A percentile compares a stretch with the other conserved stretches of the same genome.
These are phyloP conservation scores for Thalassophryne amazonica DNA, from an alignment of 2,797 vertebrate species.

Conservation along the genomic window DNA sequence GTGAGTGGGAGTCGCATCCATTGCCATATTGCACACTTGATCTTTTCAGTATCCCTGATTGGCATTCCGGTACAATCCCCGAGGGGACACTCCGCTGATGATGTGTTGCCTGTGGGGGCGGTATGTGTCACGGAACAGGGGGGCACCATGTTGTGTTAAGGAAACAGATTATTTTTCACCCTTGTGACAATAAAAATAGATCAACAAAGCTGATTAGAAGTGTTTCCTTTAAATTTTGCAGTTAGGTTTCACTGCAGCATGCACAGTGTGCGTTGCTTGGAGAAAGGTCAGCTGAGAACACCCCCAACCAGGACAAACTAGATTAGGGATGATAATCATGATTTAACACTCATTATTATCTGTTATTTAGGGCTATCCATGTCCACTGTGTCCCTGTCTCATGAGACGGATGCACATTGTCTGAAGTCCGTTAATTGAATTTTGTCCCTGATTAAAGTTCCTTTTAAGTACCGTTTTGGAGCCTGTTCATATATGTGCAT, in stretches of 20 bases:
- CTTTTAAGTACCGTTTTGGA: not conserved
- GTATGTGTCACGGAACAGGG: not conserved
- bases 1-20: conserved; percentile 31
- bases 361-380: conserved; percentile 54
- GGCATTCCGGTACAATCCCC: conserved; percentile 38
- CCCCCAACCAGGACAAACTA: conserved; percentile 50
- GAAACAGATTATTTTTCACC: not conserved
- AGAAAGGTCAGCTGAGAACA: conserved; percentile 22
- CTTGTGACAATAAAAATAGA: not conserved
- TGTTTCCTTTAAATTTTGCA: conserved; percentile 36
- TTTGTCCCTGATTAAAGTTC: conserved; percentile 5
- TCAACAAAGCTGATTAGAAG: not conserved
- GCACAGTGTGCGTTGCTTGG: not conserved
- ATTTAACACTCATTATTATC: conserved; percentile 58
- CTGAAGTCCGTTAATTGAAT: conserved; percentile 25
- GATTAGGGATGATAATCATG: conserved; percentile 64
- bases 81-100: conserved; percentile 26
- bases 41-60: conserved; percentile 47
- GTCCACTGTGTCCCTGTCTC: conserved; percentile 38
- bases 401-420: conserved; percentile 18
- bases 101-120: not conserved
- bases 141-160: not conserved
- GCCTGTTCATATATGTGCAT: not conserved
- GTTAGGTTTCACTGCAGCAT: conserved; percentile 64
- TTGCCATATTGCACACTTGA: conserved; percentile 41